phyloP scores from a whole-genome alignment of 2,797 vertebrate species.

The Sebastes variabilis region DNA sequence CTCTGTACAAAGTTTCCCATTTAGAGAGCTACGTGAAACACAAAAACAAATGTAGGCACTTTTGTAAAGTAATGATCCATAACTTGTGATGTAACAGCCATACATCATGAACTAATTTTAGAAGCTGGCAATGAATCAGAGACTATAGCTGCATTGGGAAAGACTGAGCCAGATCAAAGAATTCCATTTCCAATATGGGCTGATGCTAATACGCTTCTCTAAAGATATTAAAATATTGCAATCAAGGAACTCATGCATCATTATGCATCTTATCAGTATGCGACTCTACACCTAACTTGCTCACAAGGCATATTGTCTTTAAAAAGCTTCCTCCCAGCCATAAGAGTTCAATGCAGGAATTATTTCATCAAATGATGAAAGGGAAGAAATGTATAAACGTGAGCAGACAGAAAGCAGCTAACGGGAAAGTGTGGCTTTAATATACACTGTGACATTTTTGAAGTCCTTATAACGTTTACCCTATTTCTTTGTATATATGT shows the following conservation, averaged over 20 bases:
- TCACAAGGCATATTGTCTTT: background rate
- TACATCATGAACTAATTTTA: conserved; percentile 22
- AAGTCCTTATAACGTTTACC: background rate
- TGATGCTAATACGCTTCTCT: background rate
- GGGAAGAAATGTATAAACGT: background rate
- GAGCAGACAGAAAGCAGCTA: background rate
- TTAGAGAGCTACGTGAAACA: conserved; percentile 8
- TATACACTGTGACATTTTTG: background rate
- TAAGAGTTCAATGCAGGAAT: background rate
- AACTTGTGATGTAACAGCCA: background rate
- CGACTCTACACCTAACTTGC: background rate
- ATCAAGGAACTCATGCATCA: conserved; percentile 26
- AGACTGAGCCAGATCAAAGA: conserved; percentile 6
- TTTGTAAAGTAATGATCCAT: conserved; percentile 27
- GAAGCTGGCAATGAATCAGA: conserved; percentile 1
- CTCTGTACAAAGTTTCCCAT: background rate
- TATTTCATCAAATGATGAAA: background rate
- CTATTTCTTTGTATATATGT: background rate
- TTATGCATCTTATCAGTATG: conserved; percentile 10
- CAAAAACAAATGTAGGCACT: background rate
- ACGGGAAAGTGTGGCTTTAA: background rate
- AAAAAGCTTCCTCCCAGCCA: background rate
- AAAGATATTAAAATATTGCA: conserved; percentile 15
- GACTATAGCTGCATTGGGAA: background rate
- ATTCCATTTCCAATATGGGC: conserved; percentile 13